Evolutionary conservation across 2,888 invertebrate species (phyloP).

Genomic region (Amphipyra tragopoginis): DNA sequence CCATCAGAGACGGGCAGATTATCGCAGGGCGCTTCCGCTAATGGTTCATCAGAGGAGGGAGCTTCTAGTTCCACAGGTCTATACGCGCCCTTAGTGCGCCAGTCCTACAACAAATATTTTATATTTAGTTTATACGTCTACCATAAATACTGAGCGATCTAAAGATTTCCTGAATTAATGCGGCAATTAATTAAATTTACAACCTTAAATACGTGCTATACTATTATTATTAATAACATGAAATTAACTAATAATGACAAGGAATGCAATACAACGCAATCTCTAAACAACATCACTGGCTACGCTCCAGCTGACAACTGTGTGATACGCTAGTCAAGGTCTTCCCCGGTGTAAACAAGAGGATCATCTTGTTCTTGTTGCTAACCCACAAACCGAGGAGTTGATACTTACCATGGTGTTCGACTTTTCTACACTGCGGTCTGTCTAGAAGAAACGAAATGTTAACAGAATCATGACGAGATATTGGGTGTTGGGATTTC

Average conservation of each 20-base stretch:
- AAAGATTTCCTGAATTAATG: conserved; percentile 16
- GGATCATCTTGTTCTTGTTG: conserved; percentile 21
- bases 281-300: conserved; percentile 50
- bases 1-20: conserved; percentile 54
- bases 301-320: conserved; percentile 48
- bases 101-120: conserved; percentile 72
- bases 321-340: conserved; percentile 44
- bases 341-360: conserved; percentile 14
- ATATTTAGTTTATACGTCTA: conserved; percentile 8
- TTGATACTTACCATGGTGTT: conserved; percentile 35
- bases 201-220: not conserved
- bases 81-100: conserved; percentile 85
- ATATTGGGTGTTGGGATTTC: too few relatives aligned
- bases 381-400: conserved; percentile 15
- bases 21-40: conserved; percentile 72
- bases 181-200: conserved; percentile 13
- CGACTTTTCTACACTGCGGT: conserved; percentile 25
- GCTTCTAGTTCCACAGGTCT: conserved; percentile 78
- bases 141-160: conserved; percentile 7
- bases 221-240: conserved; percentile 8
- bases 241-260: conserved; percentile 30
- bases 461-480: conserved; percentile 9
- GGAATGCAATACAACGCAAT: conserved; percentile 33
- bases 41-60: conserved; percentile 80
- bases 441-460: conserved; percentile 43